phyloP scores from a whole-genome alignment of 2,888 invertebrate genomes.

The Sabatieria punctata region DNA sequence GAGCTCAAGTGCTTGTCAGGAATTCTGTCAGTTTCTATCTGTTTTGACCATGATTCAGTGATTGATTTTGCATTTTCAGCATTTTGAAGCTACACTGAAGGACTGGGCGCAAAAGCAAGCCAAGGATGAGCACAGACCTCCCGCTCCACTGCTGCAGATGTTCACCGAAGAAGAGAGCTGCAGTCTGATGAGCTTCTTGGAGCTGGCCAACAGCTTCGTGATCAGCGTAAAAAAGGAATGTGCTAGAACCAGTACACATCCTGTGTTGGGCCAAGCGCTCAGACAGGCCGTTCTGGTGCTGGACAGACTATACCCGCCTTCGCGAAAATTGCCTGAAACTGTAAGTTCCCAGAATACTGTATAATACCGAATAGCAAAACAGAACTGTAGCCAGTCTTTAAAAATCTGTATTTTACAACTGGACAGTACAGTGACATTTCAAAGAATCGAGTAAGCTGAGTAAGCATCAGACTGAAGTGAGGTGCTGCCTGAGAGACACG shows the following conservation, averaged over 20 bases:
- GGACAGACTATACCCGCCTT: conserved; percentile 56
- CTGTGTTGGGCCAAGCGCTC: too few relatives aligned
- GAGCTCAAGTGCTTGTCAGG: conserved; percentile 84
- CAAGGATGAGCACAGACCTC: conserved; percentile 29
- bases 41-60: conserved; percentile 2
- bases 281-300: too few relatives aligned
- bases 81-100: conserved; percentile 70
- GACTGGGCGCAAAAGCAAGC: conserved; percentile 66
- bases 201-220: conserved; percentile 54
- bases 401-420: too few relatives aligned
- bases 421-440: too few relatives aligned
- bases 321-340: conserved; percentile 57
- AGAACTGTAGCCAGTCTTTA: too few relatives aligned
- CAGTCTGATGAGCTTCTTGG: conserved; percentile 58
- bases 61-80: conserved; percentile 34
- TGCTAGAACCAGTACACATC: too few relatives aligned
- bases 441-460: too few relatives aligned
- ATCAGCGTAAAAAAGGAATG: too few relatives aligned
- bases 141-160: conserved; percentile 11
- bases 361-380: too few relatives aligned
- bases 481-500: too few relatives aligned
- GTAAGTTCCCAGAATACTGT: too few relatives aligned
- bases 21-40: conserved; percentile 46
- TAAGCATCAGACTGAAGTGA: too few relatives aligned
- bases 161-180: conserved; percentile 50